Base-by-base conservation (phyloP, 2,797 vertebrate genomes). In the Enteromius afrohamiltoni region DNA sequence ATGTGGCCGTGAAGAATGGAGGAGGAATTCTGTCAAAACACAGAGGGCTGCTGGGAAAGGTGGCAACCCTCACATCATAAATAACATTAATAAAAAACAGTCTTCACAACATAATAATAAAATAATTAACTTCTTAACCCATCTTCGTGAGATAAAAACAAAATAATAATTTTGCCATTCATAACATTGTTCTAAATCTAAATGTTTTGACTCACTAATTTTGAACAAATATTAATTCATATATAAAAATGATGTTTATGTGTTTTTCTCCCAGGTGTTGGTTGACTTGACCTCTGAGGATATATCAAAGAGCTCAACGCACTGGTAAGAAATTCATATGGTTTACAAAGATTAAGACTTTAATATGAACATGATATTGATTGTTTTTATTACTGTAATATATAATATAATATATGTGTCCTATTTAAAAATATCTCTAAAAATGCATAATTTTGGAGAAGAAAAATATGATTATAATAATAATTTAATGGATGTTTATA, bases 11-110 rank as follows among this genome's bases (percentile, higher is more conserved):
- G 86, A 99, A 99, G 94, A 98, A 99, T 86, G 96, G 96, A 0
- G 97, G 98, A 1, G 95, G 96, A 29, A 95, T 99, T 90, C 92
- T 99, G 84, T 98, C 97, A 91, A 98, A 97, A 94, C 96, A 98
- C 92, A 99, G 97, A 93, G 97, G 97, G 69, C 96, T 99, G 62
- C 96, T 99, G 85, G 98, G 98, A 92, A 99, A 99, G 94, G 98
- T 98, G 47, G 31, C 68, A 29, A 10, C 1, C 21, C 4, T 40
- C 5, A n/a, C 10, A 64, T 79, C 6, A 78, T 55, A 21, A 8
- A 23, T 29, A 42, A 14, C 9, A 23, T 45, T 19, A 62, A 4
- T 40, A 77, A 45, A 62, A 11, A 21, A 26, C 37, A 34, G 7
- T 47, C 9, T 9, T 62, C 55, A 47, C 10, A 29, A 3, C 40